A percentile compares a stretch with the other conserved stretches of the same genome.
phyloP scores from a whole-genome alignment of 2,888 invertebrate species.

The Perdita meconis region DNA sequence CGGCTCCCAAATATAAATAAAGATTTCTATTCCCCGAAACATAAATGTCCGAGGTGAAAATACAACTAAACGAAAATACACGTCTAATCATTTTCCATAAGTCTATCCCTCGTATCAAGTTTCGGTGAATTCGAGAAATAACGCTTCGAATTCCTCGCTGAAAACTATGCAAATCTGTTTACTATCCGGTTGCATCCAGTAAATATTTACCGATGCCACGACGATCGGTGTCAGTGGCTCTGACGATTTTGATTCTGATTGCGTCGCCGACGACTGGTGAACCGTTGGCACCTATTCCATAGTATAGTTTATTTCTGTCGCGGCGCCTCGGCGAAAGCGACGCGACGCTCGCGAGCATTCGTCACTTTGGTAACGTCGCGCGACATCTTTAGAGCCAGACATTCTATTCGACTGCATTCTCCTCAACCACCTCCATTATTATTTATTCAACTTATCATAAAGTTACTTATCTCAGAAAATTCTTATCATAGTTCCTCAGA shows the following conservation, averaged over 20 bases:
- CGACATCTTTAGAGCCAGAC: neutral
- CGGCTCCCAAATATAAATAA: too few relatives aligned
- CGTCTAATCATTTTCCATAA: too few relatives aligned
- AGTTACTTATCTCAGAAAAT: too few relatives aligned
- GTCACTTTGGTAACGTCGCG: slow-evolving; percentile 11
- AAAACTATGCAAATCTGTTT: too few relatives aligned
- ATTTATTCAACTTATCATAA: too few relatives aligned
- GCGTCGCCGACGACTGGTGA: slow-evolving; percentile 17
- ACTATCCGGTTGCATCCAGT: neutral
- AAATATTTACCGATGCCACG: slow-evolving; percentile 14
- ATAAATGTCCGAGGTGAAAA: neutral
- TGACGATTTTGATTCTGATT: slow-evolving; percentile 14
- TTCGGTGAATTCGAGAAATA: too few relatives aligned
- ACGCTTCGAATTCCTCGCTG: too few relatives aligned
- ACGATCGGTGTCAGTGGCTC: slow-evolving; percentile 21
- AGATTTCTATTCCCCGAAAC: too few relatives aligned
- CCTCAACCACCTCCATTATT: neutral
- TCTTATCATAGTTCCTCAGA: too few relatives aligned
- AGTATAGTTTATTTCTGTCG: slow-evolving; percentile 60
- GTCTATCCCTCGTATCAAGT: too few relatives aligned
- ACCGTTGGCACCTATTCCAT: slow-evolving; percentile 46
- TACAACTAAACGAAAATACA: too few relatives aligned
- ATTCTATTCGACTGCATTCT: slow-evolving; percentile 22
- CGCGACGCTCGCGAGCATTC: slow-evolving; percentile 13
- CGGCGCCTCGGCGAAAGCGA: slow-evolving; percentile 60